Conservation (phyloP, 2,888 invertebrate genomes). For the Marasmarcha lunaedactyla region DNA sequence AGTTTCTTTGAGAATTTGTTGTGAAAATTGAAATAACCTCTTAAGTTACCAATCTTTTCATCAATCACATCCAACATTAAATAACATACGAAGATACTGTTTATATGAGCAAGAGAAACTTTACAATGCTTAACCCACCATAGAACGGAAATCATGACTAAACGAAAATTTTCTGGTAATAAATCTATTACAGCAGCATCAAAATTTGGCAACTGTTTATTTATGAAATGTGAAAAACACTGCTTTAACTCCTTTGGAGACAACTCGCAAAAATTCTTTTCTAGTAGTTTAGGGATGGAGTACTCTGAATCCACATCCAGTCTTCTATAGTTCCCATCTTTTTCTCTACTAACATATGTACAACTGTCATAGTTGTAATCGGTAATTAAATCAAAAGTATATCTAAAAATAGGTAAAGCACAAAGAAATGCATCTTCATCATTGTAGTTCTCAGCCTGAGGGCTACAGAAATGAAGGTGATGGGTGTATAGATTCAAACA, state of each 20-base stretch:
- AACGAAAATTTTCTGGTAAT: slow-evolving; percentile 69
- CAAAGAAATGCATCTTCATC: slow-evolving; percentile 71
- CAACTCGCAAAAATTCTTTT: slow-evolving; percentile 30
- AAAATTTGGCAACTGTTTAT: slow-evolving; percentile 38
- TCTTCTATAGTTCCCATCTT: slow-evolving; percentile 33
- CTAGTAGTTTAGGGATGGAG: slow-evolving; percentile 26
- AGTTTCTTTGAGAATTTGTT: slow-evolving; percentile 50
- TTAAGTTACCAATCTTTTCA: slow-evolving; percentile 63
- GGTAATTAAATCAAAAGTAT: slow-evolving; percentile 64
- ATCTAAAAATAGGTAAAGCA: slow-evolving; percentile 72
- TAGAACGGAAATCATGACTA: slow-evolving; percentile 68
- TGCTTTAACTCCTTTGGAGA: slow-evolving; percentile 28
- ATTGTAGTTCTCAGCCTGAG: slow-evolving; percentile 79
- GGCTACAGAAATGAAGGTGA: slow-evolving; percentile 73
- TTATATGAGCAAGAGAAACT: slow-evolving; percentile 55
- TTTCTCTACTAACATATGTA: slow-evolving; percentile 46
- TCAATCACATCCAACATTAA: slow-evolving; percentile 71
- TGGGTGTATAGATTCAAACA: slow-evolving; percentile 78
- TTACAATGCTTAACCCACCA: slow-evolving; percentile 70
- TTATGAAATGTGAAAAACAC: slow-evolving; percentile 60
- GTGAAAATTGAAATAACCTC: slow-evolving; percentile 56
- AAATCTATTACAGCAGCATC: slow-evolving; percentile 38
- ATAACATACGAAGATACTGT: slow-evolving; percentile 69
- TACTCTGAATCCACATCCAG: slow-evolving; percentile 30
- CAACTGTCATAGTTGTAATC: slow-evolving; percentile 41